A percentile compares a stretch with the other conserved stretches of the same genome.
Conservation (phyloP, 2,888 invertebrate species). For the Linnaemya tessellans region DNA sequence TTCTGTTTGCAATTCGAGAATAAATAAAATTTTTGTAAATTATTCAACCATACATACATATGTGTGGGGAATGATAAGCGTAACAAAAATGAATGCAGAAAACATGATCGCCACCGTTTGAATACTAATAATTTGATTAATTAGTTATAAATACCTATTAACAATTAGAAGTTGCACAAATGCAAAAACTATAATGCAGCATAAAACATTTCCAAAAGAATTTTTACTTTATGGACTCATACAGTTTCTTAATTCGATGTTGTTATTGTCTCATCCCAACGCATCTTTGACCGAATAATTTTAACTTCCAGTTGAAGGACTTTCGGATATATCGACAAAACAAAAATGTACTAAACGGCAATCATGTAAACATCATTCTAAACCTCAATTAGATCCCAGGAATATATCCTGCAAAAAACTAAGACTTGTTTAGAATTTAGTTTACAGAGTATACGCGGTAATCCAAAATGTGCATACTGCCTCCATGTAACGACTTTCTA, state of each 20-base stretch:
- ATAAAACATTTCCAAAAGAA: neutral
- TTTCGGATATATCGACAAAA: neutral
- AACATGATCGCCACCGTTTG: neutral
- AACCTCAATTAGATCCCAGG: no score
- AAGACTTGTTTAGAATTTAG: no score
- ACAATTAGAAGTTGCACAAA: neutral
- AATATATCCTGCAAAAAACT: no score
- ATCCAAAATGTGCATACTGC: no score
- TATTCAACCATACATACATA: neutral
- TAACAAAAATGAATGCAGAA: neutral
- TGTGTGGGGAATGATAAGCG: neutral
- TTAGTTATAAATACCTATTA: neutral
- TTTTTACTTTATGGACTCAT: neutral
- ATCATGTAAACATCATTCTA: neutral
- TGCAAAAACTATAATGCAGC: neutral
- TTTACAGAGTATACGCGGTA: no score
- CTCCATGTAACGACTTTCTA: no score
- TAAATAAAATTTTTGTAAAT: neutral
- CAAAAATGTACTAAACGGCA: neutral
- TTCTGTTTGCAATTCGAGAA: neutral
- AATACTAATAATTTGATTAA: neutral
- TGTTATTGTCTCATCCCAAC: neutral
- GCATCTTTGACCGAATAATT: neutral
- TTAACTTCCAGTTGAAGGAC: neutral
- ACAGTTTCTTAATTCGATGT: neutral